phyloP scores from a whole-genome alignment of 2,113 vertebrate species.

The Caranx ignobilis region DNA sequence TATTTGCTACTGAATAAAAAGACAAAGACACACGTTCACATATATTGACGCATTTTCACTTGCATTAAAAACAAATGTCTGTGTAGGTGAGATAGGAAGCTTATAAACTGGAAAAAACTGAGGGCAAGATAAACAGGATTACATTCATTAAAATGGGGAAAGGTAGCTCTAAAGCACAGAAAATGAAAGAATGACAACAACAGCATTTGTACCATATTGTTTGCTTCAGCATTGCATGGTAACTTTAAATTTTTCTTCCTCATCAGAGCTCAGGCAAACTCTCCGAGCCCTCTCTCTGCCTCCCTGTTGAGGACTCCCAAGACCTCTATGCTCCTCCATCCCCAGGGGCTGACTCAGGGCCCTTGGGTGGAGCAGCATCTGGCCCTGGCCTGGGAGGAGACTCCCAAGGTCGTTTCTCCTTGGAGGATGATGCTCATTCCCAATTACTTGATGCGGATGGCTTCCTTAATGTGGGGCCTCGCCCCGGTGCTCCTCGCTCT shows the following conservation, averaged over 20 bases:
- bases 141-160: background rate
- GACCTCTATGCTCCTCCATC: conserved; percentile 95
- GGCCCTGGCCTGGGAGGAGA: conserved; percentile 78
- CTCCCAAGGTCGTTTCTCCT: conserved; percentile 91
- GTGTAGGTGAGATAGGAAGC: background rate
- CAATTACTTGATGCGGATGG: conserved; percentile 97
- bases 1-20: too few relatives aligned
- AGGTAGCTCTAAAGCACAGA: background rate
- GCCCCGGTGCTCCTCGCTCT: conserved; percentile 62
- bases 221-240: background rate
- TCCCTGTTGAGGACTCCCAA: conserved; percentile 97
- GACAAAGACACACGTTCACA: too few relatives aligned
- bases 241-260: background rate
- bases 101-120: background rate
- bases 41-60: too few relatives aligned
- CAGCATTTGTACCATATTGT: background rate
- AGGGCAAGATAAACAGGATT: background rate
- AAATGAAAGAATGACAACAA: background rate
- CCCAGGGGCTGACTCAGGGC: conserved; percentile 88
- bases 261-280: conserved; percentile 95
- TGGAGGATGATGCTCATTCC: conserved; percentile 96
- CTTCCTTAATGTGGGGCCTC: conserved; percentile 87
- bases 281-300: conserved; percentile 92
- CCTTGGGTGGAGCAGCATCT: conserved; percentile 71
- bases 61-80: background rate